These are phyloP conservation scores for Xestia sexstrigata DNA, from an alignment of 2,888 invertebrate species.

Conservation along the genomic window DNA sequence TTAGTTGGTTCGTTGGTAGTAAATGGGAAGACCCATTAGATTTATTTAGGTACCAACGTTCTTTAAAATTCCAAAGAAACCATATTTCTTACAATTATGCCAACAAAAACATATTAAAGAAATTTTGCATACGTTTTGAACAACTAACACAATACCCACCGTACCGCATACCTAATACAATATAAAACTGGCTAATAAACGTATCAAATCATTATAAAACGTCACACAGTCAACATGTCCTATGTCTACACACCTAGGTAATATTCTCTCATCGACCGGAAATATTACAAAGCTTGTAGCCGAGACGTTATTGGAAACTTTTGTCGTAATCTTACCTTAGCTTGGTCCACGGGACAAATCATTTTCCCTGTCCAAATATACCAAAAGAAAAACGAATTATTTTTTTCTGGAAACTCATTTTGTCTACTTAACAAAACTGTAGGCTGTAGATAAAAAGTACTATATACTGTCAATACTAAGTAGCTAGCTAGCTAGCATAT, in stretches of 20 bases:
- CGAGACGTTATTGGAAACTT: conserved; percentile 34
- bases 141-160: conserved; percentile 57
- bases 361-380: background rate
- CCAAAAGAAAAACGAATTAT: background rate
- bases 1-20: too few relatives aligned
- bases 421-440: background rate
- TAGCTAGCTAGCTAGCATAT: too few relatives aligned
- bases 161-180: conserved; percentile 61
- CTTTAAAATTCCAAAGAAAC: background rate
- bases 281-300: conserved; percentile 69
- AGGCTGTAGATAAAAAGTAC: background rate
- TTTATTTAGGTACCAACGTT: background rate
- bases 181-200: conserved; percentile 76
- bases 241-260: conserved; percentile 76
- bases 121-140: background rate
- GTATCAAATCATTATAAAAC: conserved; percentile 79
- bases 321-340: conserved; percentile 10
- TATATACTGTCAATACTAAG: too few relatives aligned
- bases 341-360: background rate
- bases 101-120: too few relatives aligned
- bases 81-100: background rate
- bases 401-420: background rate
- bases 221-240: conserved; percentile 75
- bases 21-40: background rate
- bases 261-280: conserved; percentile 81